Evolutionary conservation across 2,888 invertebrate species (phyloP).

Genomic region (Branchipolynoe longqiensis): DNA sequence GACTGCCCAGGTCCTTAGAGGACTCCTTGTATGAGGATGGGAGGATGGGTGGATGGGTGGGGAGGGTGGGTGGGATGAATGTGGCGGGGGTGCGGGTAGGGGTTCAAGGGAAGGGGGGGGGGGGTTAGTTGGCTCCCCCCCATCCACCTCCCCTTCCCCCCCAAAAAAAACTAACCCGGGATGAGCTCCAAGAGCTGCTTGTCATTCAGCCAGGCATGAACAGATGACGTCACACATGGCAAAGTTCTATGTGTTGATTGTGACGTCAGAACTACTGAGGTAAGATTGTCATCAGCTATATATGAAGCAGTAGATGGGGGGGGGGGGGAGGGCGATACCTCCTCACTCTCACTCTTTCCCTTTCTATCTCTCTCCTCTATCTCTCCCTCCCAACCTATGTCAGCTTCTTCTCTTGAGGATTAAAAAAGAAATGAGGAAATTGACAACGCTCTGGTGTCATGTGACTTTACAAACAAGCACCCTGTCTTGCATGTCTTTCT

Average conservation of each 20-base stretch:
- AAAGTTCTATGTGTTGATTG: neutral
- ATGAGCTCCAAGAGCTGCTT: conserved; percentile 21
- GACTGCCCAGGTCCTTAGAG: conserved; percentile 22
- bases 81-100: no score
- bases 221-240: conserved; percentile 35
- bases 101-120: no score
- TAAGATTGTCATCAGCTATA: conserved; percentile 48
- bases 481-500: neutral
- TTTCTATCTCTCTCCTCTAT: no score
- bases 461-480: conserved; percentile 23
- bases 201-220: conserved; percentile 27
- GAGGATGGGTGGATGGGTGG: neutral
- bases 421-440: conserved; percentile 44
- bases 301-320: conserved; percentile 14
- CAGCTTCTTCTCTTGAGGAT: conserved; percentile 15
- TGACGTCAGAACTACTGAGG: conserved; percentile 30
- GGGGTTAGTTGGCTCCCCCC: no score
- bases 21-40: conserved; percentile 20
- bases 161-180: conserved; percentile 31
- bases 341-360: no score
- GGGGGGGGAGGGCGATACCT: no score
- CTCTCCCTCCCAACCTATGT: no score
- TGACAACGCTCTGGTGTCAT: conserved; percentile 40
- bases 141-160: conserved; percentile 2
- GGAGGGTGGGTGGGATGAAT: no score